Conservation (phyloP, 2,113 vertebrate species). For the Nansenia antarctica region DNA sequence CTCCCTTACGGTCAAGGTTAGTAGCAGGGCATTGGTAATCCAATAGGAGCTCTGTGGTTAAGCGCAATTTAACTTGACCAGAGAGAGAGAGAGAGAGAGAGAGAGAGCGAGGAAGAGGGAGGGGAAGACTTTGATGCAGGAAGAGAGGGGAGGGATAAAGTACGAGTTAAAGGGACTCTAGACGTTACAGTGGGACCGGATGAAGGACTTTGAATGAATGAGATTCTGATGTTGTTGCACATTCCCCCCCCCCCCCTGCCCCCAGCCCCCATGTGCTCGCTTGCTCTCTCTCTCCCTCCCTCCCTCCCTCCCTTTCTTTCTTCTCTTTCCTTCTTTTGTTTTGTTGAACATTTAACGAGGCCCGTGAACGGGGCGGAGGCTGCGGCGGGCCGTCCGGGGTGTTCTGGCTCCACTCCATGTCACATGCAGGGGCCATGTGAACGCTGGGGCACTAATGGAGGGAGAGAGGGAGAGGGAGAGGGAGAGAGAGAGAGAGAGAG, state of each 20-base stretch:
- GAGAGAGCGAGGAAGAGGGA: background rate
- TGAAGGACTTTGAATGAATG: constrained; percentile 59
- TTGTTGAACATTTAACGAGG: constrained; percentile 78
- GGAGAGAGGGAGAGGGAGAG: background rate
- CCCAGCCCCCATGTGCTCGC: constrained; percentile 49
- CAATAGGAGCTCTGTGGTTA: constrained; percentile 53
- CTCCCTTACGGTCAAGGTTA: background rate
- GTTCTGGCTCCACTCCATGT: constrained; percentile 72
- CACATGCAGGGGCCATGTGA: constrained; percentile 79
- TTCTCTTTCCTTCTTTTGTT: constrained; percentile 62
- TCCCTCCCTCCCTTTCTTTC: constrained; percentile 11
- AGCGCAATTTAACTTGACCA: constrained; percentile 23
- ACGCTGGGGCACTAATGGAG: constrained; percentile 63
- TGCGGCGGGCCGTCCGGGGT: constrained; percentile 74
- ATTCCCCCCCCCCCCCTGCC: constrained; percentile 55
- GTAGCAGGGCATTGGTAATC: constrained; percentile 38
- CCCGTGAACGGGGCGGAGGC: constrained; percentile 68
- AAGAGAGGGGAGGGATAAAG: background rate
- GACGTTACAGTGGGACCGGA: constrained; percentile 46
- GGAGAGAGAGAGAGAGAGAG: constrained; percentile 6
- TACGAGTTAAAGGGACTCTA: constrained; percentile 45
- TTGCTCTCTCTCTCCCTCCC: constrained; percentile 42
- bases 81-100: constrained; percentile 19
- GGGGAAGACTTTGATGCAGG: background rate
- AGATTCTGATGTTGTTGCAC: constrained; percentile 67